These are phyloP conservation scores for Semicossyphus pulcher DNA, from an alignment of 2,113 vertebrate genomes.

Conservation along the genomic window DNA sequence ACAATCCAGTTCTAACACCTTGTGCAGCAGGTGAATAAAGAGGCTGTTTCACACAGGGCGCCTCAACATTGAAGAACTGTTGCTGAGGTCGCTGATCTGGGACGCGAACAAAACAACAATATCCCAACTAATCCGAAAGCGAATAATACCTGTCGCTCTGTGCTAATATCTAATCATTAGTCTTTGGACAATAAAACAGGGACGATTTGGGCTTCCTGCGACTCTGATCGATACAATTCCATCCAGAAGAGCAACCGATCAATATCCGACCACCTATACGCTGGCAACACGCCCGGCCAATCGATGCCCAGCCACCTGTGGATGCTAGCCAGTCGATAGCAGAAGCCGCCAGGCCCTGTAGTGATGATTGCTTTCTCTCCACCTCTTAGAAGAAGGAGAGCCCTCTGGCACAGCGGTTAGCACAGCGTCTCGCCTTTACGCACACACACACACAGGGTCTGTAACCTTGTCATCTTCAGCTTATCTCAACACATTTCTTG, in stretches of 20 bases:
- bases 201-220: constrained; percentile 40
- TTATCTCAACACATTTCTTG: constrained; percentile 20
- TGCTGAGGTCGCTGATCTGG: constrained; percentile 21
- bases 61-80: constrained; percentile 14
- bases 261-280: constrained; percentile 70
- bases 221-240: constrained; percentile 55
- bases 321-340: constrained; percentile 70
- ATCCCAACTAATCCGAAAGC: constrained; percentile 11
- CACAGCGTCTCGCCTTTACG: background rate
- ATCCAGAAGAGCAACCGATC: constrained; percentile 72
- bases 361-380: constrained; percentile 70
- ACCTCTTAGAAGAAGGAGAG: constrained; percentile 42
- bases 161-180: constrained; percentile 64
- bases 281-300: constrained; percentile 59
- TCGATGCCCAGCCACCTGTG: constrained; percentile 86
- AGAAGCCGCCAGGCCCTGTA: constrained; percentile 59
- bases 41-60: background rate
- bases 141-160: constrained; percentile 49
- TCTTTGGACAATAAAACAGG: constrained; percentile 41
- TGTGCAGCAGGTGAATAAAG: constrained; percentile 9
- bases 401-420: constrained; percentile 42
- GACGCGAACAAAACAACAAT: constrained; percentile 28
- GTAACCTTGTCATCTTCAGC: constrained; percentile 28
- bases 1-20: constrained; percentile 6
- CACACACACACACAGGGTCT: background rate